Conservation (phyloP, 30 jellyfish, hydroid and myxozoan genomes). For the Aurelia aurita complex sp. Pacific region DNA sequence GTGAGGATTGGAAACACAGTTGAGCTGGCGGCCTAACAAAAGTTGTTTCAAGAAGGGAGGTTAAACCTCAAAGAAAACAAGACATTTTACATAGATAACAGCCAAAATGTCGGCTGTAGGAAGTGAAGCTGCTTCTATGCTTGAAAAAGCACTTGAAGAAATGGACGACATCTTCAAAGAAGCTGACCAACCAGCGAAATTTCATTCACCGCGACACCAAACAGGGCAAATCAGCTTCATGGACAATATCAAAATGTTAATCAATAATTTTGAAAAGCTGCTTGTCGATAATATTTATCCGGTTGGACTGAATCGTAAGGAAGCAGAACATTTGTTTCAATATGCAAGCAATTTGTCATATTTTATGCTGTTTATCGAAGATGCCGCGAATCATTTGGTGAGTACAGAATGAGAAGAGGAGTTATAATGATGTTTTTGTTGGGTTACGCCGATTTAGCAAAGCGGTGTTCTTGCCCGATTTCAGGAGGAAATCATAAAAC, state of each 20-base stretch:
- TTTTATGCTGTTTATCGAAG: slow-evolving; percentile 65
- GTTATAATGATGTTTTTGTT: neutral
- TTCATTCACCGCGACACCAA: slow-evolving; percentile 32
- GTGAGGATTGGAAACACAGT: no score
- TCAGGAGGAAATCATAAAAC: no score
- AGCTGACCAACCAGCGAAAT: slow-evolving; percentile 62
- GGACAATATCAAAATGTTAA: slow-evolving; percentile 39
- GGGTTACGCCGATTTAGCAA: no score
- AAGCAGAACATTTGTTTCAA: slow-evolving; percentile 52
- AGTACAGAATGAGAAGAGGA: slow-evolving; percentile 59
- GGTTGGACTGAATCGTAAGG: slow-evolving; percentile 43
- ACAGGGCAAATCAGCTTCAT: slow-evolving; percentile 14
- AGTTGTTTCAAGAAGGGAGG: neutral
- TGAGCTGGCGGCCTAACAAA: no score
- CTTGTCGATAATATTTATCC: slow-evolving; percentile 70
- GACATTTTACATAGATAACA: neutral
- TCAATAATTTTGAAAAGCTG: slow-evolving; percentile 71
- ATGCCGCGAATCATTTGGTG: slow-evolving; percentile 66
- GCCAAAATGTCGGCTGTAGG: slow-evolving; percentile 96
- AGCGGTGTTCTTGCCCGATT: no score
- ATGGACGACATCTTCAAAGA: slow-evolving; percentile 95
- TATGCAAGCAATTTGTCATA: slow-evolving; percentile 60
- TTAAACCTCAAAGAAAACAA: neutral
- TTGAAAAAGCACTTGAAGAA: slow-evolving; percentile 97
- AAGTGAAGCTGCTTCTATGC: slow-evolving; percentile 97